A percentile compares a stretch with the other conserved stretches of the same genome.
phyloP scores from a whole-genome alignment of 2,888 invertebrate species.

The Leptothorax acervorum region DNA sequence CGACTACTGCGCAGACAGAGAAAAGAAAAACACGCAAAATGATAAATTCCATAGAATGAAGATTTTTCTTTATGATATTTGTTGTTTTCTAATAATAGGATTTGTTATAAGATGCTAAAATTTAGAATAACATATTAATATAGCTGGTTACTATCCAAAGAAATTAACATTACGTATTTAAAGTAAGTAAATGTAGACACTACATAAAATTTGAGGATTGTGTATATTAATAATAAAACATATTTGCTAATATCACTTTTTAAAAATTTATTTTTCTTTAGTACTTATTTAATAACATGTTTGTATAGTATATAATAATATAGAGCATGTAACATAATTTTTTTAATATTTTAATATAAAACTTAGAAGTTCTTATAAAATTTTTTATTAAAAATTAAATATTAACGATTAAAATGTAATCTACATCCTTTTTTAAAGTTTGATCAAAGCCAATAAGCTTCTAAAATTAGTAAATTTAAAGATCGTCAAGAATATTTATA shows the following conservation, averaged over 20 bases:
- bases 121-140: not conserved
- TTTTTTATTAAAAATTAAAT: not conserved
- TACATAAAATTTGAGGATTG: not conserved
- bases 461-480: not conserved
- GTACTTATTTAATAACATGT: not conserved
- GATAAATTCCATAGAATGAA: conserved; percentile 39
- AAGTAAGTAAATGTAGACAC: not conserved
- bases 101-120: not conserved
- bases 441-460: not conserved
- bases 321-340: not conserved
- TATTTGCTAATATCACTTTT: not conserved
- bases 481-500: not conserved
- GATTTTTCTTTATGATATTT: conserved; percentile 26
- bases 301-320: not conserved
- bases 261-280: not conserved
- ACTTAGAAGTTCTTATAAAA: not conserved
- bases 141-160: not conserved
- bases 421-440: not conserved
- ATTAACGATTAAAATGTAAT: not conserved
- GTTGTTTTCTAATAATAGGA: conserved; percentile 9
- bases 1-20: conserved; percentile 29
- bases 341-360: not conserved
- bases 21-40: conserved; percentile 48
- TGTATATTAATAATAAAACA: not conserved
- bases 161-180: not conserved